phyloP scores from a whole-genome alignment of 2,888 invertebrate species.

The Epiperipatus broadwayi region DNA sequence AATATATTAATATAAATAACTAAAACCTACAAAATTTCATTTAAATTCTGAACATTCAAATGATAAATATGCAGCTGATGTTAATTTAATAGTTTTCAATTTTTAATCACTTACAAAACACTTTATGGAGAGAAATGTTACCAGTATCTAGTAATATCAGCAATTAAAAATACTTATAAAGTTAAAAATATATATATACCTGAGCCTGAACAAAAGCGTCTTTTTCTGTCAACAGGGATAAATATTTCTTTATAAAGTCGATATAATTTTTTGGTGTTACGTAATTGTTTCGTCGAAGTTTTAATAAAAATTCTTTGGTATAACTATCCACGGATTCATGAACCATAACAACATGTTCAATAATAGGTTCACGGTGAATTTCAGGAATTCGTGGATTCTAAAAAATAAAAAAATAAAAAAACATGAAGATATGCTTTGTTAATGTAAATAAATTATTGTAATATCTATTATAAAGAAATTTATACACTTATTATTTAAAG shows the following conservation, averaged over 20 bases:
- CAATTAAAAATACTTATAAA: conserved; percentile 12
- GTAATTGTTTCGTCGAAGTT: conserved; percentile 58
- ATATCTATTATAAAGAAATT: neutral
- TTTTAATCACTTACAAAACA: no score
- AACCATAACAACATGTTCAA: conserved; percentile 66
- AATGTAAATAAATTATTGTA: neutral
- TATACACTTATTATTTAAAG: no score
- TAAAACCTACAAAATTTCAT: no score
- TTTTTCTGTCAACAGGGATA: conserved; percentile 52
- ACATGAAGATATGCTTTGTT: no score
- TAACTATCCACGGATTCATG: conserved; percentile 54
- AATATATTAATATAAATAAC: no score
- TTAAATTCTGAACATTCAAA: no score
- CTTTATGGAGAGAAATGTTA: no score
- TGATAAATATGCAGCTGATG: no score
- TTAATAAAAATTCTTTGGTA: conserved; percentile 47
- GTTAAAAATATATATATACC: conserved; percentile 20
- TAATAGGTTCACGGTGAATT: conserved; percentile 44
- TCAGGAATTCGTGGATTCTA: conserved; percentile 47
- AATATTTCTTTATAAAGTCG: conserved; percentile 60
- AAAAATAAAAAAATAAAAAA: conserved; percentile 8
- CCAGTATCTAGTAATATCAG: no score
- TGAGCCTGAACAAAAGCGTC: conserved; percentile 34
- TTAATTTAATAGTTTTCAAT: no score
- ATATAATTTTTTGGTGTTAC: conserved; percentile 82